A percentile compares a stretch with the other conserved stretches of the same genome.
These are phyloP conservation scores for Mantis religiosa DNA, from an alignment of 2,888 invertebrate species.

Conservation along the genomic window DNA sequence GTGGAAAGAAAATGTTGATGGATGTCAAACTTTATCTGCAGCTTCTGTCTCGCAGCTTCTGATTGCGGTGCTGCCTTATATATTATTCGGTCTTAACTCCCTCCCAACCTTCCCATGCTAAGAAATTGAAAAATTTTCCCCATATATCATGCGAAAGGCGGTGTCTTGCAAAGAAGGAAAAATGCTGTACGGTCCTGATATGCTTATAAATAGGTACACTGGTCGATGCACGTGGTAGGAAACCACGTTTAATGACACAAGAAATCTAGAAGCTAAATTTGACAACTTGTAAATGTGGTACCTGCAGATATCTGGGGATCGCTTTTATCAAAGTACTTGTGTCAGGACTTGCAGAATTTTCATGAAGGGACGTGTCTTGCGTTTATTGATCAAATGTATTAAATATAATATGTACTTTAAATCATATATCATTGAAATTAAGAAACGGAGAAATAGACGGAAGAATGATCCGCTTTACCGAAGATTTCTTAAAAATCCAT, in stretches of 20 bases:
- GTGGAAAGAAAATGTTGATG: constrained; percentile 10
- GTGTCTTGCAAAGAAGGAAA: background rate
- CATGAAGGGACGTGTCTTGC: too few relatives aligned
- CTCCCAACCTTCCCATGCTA: background rate
- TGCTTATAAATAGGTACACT: background rate
- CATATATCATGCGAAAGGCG: constrained; percentile 7
- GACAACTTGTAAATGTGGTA: background rate
- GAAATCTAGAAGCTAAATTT: background rate
- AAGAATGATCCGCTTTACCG: too few relatives aligned
- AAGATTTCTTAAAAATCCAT: too few relatives aligned
- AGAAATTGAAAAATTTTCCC: constrained; percentile 8
- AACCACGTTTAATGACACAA: too few relatives aligned
- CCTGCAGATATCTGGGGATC: too few relatives aligned
- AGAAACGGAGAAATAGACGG: too few relatives aligned
- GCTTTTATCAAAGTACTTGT: too few relatives aligned
- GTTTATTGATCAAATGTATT: too few relatives aligned
- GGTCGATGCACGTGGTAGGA: background rate
- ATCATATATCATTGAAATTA: too few relatives aligned
- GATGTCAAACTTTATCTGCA: constrained; percentile 18
- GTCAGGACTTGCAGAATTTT: too few relatives aligned
- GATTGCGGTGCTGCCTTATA: constrained; percentile 4
- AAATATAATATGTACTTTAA: too few relatives aligned
- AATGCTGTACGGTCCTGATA: background rate
- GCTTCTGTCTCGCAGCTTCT: constrained; percentile 5
- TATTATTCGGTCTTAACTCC: background rate